phyloP scores from a whole-genome alignment of 1,140 invertebrate genomes.

The Uloborus diversus region DNA sequence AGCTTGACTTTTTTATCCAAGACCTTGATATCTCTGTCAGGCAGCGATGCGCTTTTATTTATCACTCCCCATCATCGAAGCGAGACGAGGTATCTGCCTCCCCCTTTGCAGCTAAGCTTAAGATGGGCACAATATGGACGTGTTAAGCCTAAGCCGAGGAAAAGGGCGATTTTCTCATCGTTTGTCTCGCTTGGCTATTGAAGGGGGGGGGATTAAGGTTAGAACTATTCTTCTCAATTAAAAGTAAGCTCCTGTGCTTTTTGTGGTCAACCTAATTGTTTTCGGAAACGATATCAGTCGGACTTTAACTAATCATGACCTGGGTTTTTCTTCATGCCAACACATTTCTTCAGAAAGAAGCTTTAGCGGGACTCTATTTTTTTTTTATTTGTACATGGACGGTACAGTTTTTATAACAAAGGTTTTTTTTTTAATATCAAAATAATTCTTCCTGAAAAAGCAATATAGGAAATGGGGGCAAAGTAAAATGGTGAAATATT shows the following conservation, averaged over 20 bases:
- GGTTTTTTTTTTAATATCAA: no score
- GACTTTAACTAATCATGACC: no score
- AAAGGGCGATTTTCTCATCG: slow-evolving; percentile 41
- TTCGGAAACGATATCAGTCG: slow-evolving; percentile 20
- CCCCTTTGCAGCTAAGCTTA: slow-evolving; percentile 4
- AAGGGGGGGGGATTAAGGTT: neutral
- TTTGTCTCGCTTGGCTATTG: slow-evolving; percentile 47
- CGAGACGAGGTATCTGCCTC: neutral
- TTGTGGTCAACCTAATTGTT: slow-evolving; percentile 45
- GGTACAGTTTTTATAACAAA: no score
- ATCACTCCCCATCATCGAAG: slow-evolving; percentile 53
- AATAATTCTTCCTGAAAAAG: no score
- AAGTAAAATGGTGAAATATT: no score
- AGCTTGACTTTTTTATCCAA: no score
- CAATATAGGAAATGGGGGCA: no score
- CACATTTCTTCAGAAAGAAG: no score
- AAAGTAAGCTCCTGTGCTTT: slow-evolving; percentile 39
- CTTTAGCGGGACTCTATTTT: no score
- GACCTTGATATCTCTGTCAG: slow-evolving; percentile 57
- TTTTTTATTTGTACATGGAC: no score
- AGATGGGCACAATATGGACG: slow-evolving; percentile 53
- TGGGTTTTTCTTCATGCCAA: no score
- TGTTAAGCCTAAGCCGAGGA: slow-evolving; percentile 43
- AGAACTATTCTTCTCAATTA: slow-evolving; percentile 54
- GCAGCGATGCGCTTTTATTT: slow-evolving; percentile 53